These are phyloP conservation scores for Leuciscus idus DNA, from an alignment of 2,113 vertebrate genomes.

Conservation along the genomic window DNA sequence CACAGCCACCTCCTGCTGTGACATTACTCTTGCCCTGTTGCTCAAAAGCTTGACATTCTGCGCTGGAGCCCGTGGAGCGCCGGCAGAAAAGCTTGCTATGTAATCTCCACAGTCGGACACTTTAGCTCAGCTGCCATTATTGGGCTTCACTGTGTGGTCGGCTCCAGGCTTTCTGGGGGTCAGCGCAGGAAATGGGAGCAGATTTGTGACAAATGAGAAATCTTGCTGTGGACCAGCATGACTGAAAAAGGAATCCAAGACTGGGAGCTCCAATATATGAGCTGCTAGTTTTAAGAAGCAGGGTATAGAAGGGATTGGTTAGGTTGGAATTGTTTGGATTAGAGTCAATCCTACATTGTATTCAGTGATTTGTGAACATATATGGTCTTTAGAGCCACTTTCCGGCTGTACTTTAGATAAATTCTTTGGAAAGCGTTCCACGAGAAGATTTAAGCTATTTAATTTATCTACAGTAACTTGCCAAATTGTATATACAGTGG, in stretches of 20 bases:
- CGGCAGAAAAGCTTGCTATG: not conserved
- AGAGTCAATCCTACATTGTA: not conserved
- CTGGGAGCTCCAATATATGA: not conserved
- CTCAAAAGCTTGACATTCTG: constrained; percentile 33
- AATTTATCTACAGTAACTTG: not conserved
- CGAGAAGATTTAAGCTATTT: not conserved
- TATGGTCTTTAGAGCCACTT: not conserved
- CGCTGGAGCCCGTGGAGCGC: not conserved
- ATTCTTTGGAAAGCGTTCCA: not conserved
- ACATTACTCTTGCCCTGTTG: not conserved
- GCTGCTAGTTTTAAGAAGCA: not conserved
- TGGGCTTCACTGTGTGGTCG: not conserved
- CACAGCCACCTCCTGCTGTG: not conserved
- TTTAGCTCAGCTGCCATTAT: constrained; percentile 13
- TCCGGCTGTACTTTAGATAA: not conserved
- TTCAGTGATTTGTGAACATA: not conserved
- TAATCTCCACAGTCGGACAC: not conserved
- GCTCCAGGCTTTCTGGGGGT: constrained; percentile 16
- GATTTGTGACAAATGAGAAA: constrained; percentile 36
- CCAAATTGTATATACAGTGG: not conserved
- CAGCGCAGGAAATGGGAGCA: constrained; percentile 9
- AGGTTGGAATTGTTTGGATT: not conserved
- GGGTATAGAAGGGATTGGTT: constrained; percentile 9
- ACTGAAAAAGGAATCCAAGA: not conserved
- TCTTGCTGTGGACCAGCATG: constrained; percentile 12